phyloP scores from a whole-genome alignment of 2,797 vertebrate genomes.

The Petrocephalus schoutedeni region DNA sequence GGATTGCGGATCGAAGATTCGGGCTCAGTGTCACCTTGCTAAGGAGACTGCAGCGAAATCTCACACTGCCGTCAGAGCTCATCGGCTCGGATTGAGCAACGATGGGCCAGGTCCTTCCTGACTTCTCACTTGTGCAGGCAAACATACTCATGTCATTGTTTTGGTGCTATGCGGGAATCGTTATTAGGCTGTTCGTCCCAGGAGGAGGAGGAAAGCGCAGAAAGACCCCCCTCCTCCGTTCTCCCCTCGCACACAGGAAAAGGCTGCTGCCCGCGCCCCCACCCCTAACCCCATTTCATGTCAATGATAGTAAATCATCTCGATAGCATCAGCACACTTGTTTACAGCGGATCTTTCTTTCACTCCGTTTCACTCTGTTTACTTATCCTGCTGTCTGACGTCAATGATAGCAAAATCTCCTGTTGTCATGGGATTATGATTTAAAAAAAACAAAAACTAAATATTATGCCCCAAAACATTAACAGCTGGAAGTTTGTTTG shows the following conservation, averaged over 20 bases:
- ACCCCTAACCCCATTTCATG: conserved; percentile 30
- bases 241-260: not conserved
- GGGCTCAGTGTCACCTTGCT: not conserved
- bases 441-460: conserved; percentile 24
- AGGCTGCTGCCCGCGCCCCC: not conserved
- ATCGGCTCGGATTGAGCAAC: not conserved
- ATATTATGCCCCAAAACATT: not conserved
- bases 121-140: not conserved
- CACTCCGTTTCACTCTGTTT: conserved; percentile 53
- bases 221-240: not conserved
- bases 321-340: conserved; percentile 51
- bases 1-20: not conserved
- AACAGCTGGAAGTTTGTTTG: not conserved
- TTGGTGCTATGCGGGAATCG: not conserved
- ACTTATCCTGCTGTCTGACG: conserved; percentile 58
- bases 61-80: not conserved
- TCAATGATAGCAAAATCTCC: conserved; percentile 48
- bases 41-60: not conserved
- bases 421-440: conserved; percentile 38
- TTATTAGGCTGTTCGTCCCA: conserved; percentile 3
- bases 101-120: not conserved
- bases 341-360: conserved; percentile 53
- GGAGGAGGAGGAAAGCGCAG: not conserved
- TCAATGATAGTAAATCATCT: conserved; percentile 40
- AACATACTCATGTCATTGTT: not conserved